phyloP scores from a whole-genome alignment of 2,797 vertebrate genomes.

The Halcyon chelicuti region DNA sequence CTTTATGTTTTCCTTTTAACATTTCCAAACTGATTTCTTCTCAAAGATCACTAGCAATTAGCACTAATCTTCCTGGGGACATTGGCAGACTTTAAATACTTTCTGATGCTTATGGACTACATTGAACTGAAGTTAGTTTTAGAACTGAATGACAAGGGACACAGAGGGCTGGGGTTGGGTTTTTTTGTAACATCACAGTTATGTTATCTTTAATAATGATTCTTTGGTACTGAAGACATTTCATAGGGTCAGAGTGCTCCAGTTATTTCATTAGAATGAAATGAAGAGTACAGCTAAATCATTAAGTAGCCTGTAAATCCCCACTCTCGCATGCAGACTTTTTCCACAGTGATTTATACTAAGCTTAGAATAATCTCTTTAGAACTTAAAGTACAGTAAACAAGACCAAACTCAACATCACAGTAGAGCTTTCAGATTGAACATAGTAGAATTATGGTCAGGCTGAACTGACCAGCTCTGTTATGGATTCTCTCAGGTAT shows the following conservation, averaged over 20 bases:
- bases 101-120: conserved; percentile 13
- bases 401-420: not conserved
- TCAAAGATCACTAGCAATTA: conserved; percentile 47
- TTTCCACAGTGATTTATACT: conserved; percentile 2
- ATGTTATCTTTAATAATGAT: conserved; percentile 24
- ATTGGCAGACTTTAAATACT: not conserved
- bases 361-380: conserved; percentile 59
- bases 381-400: conserved; percentile 53
- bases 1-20: conserved; percentile 36
- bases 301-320: conserved; percentile 50
- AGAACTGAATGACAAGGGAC: conserved; percentile 17
- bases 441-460: not conserved
- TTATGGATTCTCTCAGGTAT: not conserved
- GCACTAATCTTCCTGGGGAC: conserved; percentile 39
- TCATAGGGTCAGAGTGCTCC: conserved; percentile 27
- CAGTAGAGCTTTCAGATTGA: not conserved
- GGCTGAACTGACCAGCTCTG: not conserved
- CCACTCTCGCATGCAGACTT: not conserved
- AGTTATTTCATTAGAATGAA: conserved; percentile 61
- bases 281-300: conserved; percentile 34
- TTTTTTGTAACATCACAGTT: conserved; percentile 9
- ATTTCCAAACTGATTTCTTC: conserved; percentile 37
- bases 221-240: conserved; percentile 13
- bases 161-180: not conserved
- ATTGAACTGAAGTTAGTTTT: not conserved